Percentiles rank a stretch among this genome's conserved stretches.
phyloP scores from a whole-genome alignment of 92 coral and sea anemone genomes.

The Umimayanthus chanpuru region DNA sequence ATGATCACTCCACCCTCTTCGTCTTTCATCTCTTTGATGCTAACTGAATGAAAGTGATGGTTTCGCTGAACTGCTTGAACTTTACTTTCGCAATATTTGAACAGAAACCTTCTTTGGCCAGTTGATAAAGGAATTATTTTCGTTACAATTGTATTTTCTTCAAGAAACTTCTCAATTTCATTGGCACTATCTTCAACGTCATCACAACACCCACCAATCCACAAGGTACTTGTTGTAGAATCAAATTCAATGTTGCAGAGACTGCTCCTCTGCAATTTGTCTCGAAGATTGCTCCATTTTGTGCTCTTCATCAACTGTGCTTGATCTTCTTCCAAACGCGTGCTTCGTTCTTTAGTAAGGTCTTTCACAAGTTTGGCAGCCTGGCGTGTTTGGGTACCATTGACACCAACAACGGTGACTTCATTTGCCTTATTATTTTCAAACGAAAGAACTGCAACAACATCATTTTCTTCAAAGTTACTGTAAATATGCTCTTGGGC shows the following conservation, averaged over 20 bases:
- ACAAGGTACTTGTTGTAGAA: constrained; percentile 40
- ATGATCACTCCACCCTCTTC: constrained; percentile 46
- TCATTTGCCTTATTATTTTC: constrained; percentile 27
- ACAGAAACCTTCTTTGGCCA: constrained; percentile 59
- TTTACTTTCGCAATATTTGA: constrained; percentile 40
- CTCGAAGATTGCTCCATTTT: constrained; percentile 61
- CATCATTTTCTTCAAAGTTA: constrained; percentile 15
- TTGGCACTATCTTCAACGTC: constrained; percentile 43
- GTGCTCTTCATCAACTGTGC: constrained; percentile 43
- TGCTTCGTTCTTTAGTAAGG: constrained; percentile 50
- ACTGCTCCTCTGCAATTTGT: constrained; percentile 13
- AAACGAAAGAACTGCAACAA: constrained; percentile 41
- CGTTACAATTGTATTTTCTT: constrained; percentile 66
- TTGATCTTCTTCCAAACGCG: constrained; percentile 61
- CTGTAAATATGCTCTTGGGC: constrained; percentile 32
- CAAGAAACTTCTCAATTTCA: constrained; percentile 56
- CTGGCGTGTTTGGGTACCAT: constrained; percentile 43
- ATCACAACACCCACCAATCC: constrained; percentile 62
- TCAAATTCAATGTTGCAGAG: constrained; percentile 38
- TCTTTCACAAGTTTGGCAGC: constrained; percentile 50
- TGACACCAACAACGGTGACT: constrained; percentile 47
- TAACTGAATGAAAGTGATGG: constrained; percentile 44
- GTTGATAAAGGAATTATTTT: constrained; percentile 28
- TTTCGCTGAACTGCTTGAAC: constrained; percentile 44
- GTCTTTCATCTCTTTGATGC: constrained; percentile 33